phyloP scores from a whole-genome alignment of 2,888 invertebrate genomes.

The Apamea anceps region DNA sequence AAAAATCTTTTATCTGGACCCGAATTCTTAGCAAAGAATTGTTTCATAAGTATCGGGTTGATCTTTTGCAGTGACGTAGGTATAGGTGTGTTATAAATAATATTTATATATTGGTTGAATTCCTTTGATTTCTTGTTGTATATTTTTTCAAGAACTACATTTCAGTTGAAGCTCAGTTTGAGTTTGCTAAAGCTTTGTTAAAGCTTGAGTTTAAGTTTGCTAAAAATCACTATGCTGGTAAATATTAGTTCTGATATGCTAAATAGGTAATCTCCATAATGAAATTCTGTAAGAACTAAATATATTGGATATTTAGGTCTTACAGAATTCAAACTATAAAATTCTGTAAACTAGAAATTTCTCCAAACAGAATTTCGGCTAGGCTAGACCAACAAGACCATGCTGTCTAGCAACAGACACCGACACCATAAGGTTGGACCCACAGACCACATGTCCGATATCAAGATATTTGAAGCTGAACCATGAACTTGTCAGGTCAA shows the following conservation, averaged over 20 bases:
- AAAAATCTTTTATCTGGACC: constrained; percentile 85
- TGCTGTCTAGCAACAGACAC: not conserved
- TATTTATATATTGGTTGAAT: not conserved
- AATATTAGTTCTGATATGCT: not conserved
- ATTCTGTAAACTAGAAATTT: not conserved
- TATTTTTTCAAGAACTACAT: not conserved
- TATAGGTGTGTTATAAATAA: not conserved
- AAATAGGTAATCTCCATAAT: not conserved
- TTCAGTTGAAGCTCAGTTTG: not conserved
- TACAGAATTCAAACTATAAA: not conserved
- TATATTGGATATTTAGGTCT: not conserved
- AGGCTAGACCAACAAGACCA: not conserved
- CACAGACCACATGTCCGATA: not conserved
- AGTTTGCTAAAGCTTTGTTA: too few relatives aligned
- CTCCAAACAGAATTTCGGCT: not conserved
- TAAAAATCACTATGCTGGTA: not conserved
- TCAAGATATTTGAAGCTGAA: not conserved
- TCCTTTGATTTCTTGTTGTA: not conserved
- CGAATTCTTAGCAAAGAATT: constrained; percentile 80
- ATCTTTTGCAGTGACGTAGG: constrained; percentile 36
- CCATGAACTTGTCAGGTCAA: not conserved
- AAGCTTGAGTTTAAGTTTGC: too few relatives aligned
- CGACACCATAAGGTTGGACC: not conserved
- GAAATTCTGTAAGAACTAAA: not conserved
- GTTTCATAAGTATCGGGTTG: constrained; percentile 53